Percentiles rank a stretch among this genome's conserved stretches.
Conservation (phyloP, 2,113 vertebrate genomes). For the Gracilinanus agilis region DNA sequence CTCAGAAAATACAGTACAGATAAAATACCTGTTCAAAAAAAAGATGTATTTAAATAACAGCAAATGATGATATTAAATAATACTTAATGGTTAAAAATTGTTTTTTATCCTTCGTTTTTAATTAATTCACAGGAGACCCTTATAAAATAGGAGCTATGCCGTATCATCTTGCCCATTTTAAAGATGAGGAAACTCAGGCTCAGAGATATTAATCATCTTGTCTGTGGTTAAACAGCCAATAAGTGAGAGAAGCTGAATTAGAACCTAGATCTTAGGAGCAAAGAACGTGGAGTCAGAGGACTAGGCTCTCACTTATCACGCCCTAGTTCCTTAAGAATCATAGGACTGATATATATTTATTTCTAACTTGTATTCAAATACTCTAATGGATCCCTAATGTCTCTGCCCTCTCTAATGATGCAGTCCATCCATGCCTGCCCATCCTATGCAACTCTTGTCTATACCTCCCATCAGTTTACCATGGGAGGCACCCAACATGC, state of each 20-base stretch:
- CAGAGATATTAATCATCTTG: background rate
- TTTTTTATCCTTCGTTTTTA: background rate
- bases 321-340: background rate
- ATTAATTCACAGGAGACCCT: background rate
- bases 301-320: background rate
- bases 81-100: background rate
- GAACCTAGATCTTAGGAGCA: background rate
- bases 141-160: background rate
- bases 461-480: background rate
- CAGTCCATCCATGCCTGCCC: background rate
- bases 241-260: background rate
- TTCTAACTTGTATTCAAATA: background rate
- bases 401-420: background rate
- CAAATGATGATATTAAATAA: background rate
- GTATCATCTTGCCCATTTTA: background rate
- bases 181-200: background rate
- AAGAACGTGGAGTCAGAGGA: background rate
- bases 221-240: background rate
- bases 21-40: background rate
- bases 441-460: background rate
- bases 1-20: slow-evolving; percentile 30
- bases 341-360: background rate
- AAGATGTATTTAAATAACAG: background rate
- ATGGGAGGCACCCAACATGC: background rate
- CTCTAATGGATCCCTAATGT: background rate